Percentiles rank a stretch among this genome's conserved stretches.
Conservation (phyloP, 2,113 vertebrate genomes). For the Corythoichthys intestinalis region DNA sequence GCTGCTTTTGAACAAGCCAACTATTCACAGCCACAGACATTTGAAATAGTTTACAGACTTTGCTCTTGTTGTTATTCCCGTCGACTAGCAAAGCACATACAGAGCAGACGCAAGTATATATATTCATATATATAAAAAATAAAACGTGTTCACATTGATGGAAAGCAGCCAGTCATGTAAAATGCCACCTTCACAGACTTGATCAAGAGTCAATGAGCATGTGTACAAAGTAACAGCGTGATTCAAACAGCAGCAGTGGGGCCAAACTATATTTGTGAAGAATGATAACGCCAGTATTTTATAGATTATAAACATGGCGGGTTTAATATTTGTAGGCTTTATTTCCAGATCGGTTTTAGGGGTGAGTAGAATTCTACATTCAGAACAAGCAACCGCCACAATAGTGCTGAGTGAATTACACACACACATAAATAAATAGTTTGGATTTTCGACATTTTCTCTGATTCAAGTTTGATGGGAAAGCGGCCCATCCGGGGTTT, state of each 20-base stretch:
- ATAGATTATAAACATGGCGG: background rate
- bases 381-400: conserved; percentile 36
- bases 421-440: conserved; percentile 64
- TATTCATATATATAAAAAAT: conserved; percentile 1
- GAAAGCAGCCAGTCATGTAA: conserved; percentile 7
- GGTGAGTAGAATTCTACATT: conserved; percentile 46
- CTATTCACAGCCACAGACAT: background rate
- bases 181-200: conserved; percentile 8
- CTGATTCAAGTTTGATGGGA: background rate
- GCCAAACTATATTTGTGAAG: background rate
- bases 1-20: background rate
- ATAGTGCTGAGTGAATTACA: conserved; percentile 49
- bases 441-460: conserved; percentile 24
- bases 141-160: conserved; percentile 1
- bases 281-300: background rate
- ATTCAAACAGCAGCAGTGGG: conserved; percentile 9
- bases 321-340: background rate
- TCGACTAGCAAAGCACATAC: conserved; percentile 3
- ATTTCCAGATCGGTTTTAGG: background rate
- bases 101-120: conserved; percentile 12
- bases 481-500: background rate
- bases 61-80: background rate
- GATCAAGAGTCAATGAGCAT: background rate
- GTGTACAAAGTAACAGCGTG: conserved; percentile 28
- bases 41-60: conserved; percentile 1